Evolutionary conservation across 2,797 vertebrate genomes (phyloP).

Genomic region (Echiichthys vipera): DNA sequence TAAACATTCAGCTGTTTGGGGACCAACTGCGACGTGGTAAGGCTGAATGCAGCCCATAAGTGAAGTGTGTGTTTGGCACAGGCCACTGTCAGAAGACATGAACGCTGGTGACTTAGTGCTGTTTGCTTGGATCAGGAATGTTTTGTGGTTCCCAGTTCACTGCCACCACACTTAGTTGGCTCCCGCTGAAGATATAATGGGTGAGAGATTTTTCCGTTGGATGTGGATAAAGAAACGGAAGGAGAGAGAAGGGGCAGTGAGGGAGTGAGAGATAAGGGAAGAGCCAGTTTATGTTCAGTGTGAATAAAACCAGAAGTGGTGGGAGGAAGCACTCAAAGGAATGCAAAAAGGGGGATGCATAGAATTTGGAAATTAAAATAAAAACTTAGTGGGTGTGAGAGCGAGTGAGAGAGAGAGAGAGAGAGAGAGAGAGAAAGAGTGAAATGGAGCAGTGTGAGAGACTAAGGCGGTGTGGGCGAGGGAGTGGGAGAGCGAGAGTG

Average conservation of each 20-base stretch:
- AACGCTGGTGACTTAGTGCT: slow-evolving; percentile 80
- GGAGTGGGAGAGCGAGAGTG: slow-evolving; percentile 84
- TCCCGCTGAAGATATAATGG: slow-evolving; percentile 84
- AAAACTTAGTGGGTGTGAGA: slow-evolving; percentile 68
- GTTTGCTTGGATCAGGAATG: slow-evolving; percentile 79
- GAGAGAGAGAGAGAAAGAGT: slow-evolving; percentile 41
- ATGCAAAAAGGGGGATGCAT: slow-evolving; percentile 60
- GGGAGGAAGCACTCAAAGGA: slow-evolving; percentile 64
- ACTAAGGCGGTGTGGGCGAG: slow-evolving; percentile 79
- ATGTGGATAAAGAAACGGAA: slow-evolving; percentile 77
- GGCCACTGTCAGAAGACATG: slow-evolving; percentile 69
- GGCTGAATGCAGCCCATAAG: slow-evolving; percentile 68
- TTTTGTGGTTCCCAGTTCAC: slow-evolving; percentile 83
- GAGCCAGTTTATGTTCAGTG: slow-evolving; percentile 69
- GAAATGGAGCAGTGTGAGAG: slow-evolving; percentile 79
- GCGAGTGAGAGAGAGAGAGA: slow-evolving; percentile 27
- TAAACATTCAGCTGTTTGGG: slow-evolving; percentile 71
- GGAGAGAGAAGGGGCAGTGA: slow-evolving; percentile 54
- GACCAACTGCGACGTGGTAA: slow-evolving; percentile 72
- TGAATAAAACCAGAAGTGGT: slow-evolving; percentile 71
- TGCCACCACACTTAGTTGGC: slow-evolving; percentile 86
- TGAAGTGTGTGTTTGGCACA: slow-evolving; percentile 78
- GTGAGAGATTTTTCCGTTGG: slow-evolving; percentile 86
- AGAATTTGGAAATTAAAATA: slow-evolving; percentile 74
- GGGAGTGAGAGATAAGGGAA: slow-evolving; percentile 78